A percentile compares a stretch with the other conserved stretches of the same genome.
Evolutionary conservation across 2,113 vertebrate species (phyloP).

Genomic region (Miniopterus natalensis): DNA sequence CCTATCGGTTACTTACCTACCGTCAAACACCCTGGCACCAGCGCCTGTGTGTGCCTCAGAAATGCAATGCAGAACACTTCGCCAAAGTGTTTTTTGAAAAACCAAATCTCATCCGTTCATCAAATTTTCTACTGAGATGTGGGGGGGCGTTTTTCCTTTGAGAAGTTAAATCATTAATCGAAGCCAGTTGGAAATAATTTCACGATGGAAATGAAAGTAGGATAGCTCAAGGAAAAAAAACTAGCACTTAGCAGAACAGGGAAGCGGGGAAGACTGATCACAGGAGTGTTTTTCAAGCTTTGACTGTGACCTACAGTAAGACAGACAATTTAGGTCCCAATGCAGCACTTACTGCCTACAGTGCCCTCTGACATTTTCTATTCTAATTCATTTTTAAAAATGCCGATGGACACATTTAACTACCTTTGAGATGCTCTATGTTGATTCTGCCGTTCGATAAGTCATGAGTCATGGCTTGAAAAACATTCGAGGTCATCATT

Average conservation of each 20-base stretch:
- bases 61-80: slow-evolving; percentile 90
- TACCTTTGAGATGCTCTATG: neutral
- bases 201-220: slow-evolving; percentile 69
- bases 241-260: slow-evolving; percentile 69
- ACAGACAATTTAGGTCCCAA: neutral
- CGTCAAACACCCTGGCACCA: slow-evolving; percentile 85
- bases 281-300: slow-evolving; percentile 50
- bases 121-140: slow-evolving; percentile 68
- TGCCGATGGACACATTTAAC: neutral
- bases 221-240: slow-evolving; percentile 60
- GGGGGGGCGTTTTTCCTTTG: slow-evolving; percentile 45
- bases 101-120: slow-evolving; percentile 79
- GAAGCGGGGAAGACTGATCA: slow-evolving; percentile 74
- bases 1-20: slow-evolving; percentile 85
- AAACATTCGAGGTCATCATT: neutral
- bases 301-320: neutral
- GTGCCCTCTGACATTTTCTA: neutral
- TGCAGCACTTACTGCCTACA: neutral
- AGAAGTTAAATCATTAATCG: slow-evolving; percentile 82
- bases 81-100: slow-evolving; percentile 80
- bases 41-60: slow-evolving; percentile 87
- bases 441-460: neutral
- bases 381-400: neutral
- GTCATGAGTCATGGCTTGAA: slow-evolving; percentile 3
- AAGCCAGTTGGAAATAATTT: slow-evolving; percentile 75